A percentile compares a stretch with the other conserved stretches of the same genome.
phyloP scores from a whole-genome alignment of 2,113 vertebrate species.

The Hippopotamus amphibius region DNA sequence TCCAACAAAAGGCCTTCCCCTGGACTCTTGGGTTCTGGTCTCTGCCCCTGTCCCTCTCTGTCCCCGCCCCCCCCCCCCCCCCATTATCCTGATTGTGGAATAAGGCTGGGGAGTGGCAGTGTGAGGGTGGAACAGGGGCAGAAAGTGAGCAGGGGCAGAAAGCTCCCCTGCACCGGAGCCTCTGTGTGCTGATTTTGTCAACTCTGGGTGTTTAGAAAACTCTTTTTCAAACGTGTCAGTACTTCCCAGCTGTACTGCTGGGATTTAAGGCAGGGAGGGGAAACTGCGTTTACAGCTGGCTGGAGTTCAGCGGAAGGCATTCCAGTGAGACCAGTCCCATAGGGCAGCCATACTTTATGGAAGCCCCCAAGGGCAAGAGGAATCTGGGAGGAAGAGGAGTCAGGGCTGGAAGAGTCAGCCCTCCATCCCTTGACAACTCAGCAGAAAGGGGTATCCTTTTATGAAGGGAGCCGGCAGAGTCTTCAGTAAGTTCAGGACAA shows the following conservation, averaged over 20 bases:
- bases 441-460: not conserved
- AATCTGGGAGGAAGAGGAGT: not conserved
- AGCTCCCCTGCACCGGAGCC: not conserved
- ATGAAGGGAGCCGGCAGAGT: not conserved
- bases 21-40: not conserved
- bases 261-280: not conserved
- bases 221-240: not conserved
- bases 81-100: not conserved
- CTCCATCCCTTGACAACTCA: not conserved
- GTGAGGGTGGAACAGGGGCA: fast-evolving
- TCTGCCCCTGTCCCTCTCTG: not conserved
- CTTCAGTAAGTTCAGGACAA: not conserved
- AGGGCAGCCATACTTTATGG: no score
- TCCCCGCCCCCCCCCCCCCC: not conserved
- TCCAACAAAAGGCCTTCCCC: not conserved
- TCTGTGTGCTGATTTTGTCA: not conserved
- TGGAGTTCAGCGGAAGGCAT: not conserved
- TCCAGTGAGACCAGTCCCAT: not conserved
- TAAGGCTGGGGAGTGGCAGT: not conserved
- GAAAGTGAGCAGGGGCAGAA: not conserved
- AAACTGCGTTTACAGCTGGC: not conserved
- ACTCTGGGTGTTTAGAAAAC: not conserved
- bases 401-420: not conserved
- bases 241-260: not conserved
- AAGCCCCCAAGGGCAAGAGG: not conserved